phyloP scores from a whole-genome alignment of 2,888 invertebrate species.

The Pristionchus arcanus region DNA sequence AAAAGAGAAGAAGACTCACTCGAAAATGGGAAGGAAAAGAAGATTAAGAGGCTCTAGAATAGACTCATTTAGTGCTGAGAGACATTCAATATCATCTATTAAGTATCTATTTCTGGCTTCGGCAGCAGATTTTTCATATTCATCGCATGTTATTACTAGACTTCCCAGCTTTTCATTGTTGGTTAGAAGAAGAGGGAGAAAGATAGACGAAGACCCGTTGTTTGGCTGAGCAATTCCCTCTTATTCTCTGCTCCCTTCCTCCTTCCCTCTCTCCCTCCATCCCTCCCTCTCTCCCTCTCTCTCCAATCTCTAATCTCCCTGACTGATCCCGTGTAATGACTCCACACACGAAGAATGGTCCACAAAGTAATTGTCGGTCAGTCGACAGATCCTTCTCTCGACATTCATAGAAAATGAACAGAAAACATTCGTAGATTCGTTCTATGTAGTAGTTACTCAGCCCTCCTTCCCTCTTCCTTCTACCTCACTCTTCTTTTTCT shows the following conservation, averaged over 20 bases:
- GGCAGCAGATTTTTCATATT: neutral
- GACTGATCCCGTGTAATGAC: constrained; percentile 43
- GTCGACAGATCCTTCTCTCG: neutral
- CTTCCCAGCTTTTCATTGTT: constrained; percentile 12
- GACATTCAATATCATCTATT: neutral
- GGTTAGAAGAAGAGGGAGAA: constrained; percentile 38
- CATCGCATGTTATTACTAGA: constrained; percentile 26
- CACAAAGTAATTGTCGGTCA: constrained; percentile 9
- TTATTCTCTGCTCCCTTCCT: neutral
- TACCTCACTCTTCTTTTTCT: constrained; percentile 48
- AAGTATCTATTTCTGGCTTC: neutral
- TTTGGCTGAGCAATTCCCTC: constrained; percentile 29
- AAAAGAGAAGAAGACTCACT: constrained; percentile 2
- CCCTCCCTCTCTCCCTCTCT: neutral
- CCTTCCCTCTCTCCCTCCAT: neutral
- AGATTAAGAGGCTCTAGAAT: neutral
- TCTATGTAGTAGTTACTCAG: neutral
- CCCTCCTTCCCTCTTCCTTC: neutral
- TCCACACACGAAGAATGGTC: neutral
- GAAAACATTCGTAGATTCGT: neutral
- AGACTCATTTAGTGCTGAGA: neutral
- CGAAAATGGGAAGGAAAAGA: neutral
- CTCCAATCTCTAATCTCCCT: constrained; percentile 33
- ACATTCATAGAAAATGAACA: neutral
- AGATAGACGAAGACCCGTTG: constrained; percentile 20